Evolutionary conservation across 2,113 vertebrate species (phyloP).

Genomic region (Eonycteris spelaea): DNA sequence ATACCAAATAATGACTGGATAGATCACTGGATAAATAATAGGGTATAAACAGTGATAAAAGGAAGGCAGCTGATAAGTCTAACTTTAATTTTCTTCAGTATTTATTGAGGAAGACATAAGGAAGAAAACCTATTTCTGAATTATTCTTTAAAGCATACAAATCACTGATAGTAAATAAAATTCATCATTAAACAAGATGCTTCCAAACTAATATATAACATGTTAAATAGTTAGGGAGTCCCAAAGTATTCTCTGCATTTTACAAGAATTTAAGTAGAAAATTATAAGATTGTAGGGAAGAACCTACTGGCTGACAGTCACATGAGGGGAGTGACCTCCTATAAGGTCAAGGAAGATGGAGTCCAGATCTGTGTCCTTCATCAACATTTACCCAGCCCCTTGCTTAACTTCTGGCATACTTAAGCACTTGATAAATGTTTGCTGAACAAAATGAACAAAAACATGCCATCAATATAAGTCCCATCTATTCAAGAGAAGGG

Average conservation of each 20-base stretch:
- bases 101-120: not conserved
- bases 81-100: slow-evolving; percentile 16
- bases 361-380: not conserved
- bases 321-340: not conserved
- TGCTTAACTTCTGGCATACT: not conserved
- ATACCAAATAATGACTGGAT: not conserved
- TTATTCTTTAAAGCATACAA: slow-evolving; percentile 21
- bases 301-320: not conserved
- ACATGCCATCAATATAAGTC: not conserved
- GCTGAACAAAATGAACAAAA: slow-evolving; percentile 12
- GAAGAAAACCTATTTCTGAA: not conserved
- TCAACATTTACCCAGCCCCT: not conserved
- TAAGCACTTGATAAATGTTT: not conserved
- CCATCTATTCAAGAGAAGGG: not conserved
- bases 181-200: slow-evolving; percentile 9
- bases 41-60: not conserved
- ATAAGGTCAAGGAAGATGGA: not conserved
- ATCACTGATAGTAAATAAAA: slow-evolving; percentile 25
- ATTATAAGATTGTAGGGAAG: not conserved
- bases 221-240: not conserved
- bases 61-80: not conserved
- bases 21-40: not conserved
- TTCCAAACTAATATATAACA: slow-evolving; percentile 4
- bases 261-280: slow-evolving; percentile 1
- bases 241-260: slow-evolving; percentile 23